These are phyloP conservation scores for Heliothis peltigera DNA, from an alignment of 2,888 invertebrate genomes.

Conservation along the genomic window DNA sequence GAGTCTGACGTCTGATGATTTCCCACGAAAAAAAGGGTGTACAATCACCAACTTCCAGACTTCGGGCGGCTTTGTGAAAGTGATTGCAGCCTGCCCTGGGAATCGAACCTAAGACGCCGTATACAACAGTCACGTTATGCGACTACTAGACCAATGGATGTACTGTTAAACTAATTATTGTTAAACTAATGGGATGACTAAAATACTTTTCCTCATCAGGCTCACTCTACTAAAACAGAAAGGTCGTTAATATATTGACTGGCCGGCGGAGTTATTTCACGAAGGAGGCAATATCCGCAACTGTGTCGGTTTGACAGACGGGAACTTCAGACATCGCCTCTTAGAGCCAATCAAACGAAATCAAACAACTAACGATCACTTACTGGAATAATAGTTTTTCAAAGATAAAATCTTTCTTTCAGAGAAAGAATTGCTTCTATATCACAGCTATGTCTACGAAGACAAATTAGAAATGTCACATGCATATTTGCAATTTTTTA, in stretches of 20 bases:
- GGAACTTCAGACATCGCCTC: neutral
- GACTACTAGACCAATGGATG: no score
- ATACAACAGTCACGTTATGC: no score
- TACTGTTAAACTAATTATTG: no score
- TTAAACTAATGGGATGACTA: neutral
- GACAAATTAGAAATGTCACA: neutral
- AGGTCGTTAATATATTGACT: slow-evolving; percentile 7
- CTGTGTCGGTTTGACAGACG: slow-evolving; percentile 2
- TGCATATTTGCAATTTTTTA: neutral
- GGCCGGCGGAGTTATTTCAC: neutral
- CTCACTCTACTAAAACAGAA: neutral
- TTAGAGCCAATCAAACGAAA: neutral
- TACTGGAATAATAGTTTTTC: neutral
- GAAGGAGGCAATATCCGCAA: slow-evolving; percentile 22
- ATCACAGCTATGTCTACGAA: neutral
- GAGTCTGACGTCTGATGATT: no score
- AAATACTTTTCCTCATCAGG: neutral
- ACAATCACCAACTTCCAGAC: no score
- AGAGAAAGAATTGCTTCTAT: neutral
- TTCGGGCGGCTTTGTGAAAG: no score
- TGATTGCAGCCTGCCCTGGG: no score
- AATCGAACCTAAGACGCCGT: no score
- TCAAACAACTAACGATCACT: neutral
- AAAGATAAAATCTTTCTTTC: no score
- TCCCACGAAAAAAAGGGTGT: no score